Percentiles rank a stretch among this genome's conserved stretches.
Conservation (phyloP, 2,113 vertebrate genomes). For the Phalacrocorax carbo region DNA sequence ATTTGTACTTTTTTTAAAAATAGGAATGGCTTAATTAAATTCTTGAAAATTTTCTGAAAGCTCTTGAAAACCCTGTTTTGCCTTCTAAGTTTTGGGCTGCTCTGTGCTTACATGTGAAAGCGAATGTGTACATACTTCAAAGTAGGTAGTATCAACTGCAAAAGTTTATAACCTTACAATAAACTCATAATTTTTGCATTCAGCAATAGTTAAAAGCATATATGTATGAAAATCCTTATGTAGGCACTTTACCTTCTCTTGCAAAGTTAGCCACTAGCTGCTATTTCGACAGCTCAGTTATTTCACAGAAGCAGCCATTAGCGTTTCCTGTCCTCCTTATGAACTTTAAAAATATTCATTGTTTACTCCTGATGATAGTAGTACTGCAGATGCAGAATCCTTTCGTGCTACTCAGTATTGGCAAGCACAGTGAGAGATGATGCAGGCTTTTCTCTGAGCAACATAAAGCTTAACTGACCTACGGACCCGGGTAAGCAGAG, state of each 20-base stretch:
- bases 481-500: background rate
- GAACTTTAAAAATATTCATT: slow-evolving; percentile 21
- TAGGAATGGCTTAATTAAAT: background rate
- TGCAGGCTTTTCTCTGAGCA: background rate
- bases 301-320: slow-evolving; percentile 5
- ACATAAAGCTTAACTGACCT: fast-evolving
- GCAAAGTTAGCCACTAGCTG: background rate
- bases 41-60: background rate
- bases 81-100: background rate
- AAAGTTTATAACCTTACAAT: background rate
- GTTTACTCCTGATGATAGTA: background rate
- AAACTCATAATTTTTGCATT: background rate
- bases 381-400: background rate
- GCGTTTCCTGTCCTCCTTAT: slow-evolving; percentile 36
- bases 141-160: background rate
- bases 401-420: background rate
- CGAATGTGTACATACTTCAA: background rate
- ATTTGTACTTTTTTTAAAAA: background rate
- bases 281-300: background rate
- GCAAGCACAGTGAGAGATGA: background rate
- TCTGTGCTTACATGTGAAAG: background rate
- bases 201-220: background rate
- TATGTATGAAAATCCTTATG: background rate
- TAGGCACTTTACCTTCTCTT: background rate
- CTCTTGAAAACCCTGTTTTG: background rate